These are phyloP conservation scores for Plemyria rubiginata DNA, from an alignment of 2,888 invertebrate genomes.

Conservation along the genomic window DNA sequence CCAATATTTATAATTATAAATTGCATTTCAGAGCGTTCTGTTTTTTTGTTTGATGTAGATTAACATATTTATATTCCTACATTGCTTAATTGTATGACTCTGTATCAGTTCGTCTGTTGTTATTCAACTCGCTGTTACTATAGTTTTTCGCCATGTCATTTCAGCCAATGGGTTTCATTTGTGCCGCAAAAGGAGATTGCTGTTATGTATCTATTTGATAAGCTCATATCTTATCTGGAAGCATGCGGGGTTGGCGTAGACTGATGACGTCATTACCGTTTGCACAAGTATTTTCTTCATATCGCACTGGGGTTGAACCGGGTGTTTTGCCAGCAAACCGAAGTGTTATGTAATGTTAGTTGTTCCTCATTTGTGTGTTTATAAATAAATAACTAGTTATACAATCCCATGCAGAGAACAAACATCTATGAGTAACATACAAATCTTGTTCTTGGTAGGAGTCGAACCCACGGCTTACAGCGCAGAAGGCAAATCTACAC, in stretches of 20 bases:
- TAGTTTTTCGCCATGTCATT: slow-evolving; percentile 30
- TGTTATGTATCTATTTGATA: slow-evolving; percentile 64
- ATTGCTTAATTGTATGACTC: not conserved
- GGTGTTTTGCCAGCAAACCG: slow-evolving; percentile 21
- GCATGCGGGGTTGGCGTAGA: slow-evolving; percentile 49
- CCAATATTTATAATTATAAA: too few species aligned
- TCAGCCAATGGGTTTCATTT: slow-evolving; percentile 45
- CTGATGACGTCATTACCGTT: slow-evolving; percentile 59
- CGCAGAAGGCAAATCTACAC: too few species aligned
- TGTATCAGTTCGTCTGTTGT: not conserved
- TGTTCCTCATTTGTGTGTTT: not conserved
- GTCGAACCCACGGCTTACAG: too few species aligned
- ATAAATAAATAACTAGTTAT: too few species aligned
- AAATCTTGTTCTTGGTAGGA: too few species aligned
- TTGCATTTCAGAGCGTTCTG: too few species aligned
- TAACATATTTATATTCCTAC: too few species aligned
- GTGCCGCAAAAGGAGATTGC: slow-evolving; percentile 58
- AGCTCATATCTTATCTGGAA: slow-evolving; percentile 67
- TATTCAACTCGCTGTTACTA: not conserved
- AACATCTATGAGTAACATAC: too few species aligned
- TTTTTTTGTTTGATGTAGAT: too few species aligned
- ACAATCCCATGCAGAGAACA: too few species aligned
- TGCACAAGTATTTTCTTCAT: slow-evolving; percentile 50
- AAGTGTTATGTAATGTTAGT: slow-evolving; percentile 14
- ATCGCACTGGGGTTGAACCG: slow-evolving; percentile 36